Conservation (phyloP, 2,888 invertebrate genomes). For the Macaria liturata region DNA sequence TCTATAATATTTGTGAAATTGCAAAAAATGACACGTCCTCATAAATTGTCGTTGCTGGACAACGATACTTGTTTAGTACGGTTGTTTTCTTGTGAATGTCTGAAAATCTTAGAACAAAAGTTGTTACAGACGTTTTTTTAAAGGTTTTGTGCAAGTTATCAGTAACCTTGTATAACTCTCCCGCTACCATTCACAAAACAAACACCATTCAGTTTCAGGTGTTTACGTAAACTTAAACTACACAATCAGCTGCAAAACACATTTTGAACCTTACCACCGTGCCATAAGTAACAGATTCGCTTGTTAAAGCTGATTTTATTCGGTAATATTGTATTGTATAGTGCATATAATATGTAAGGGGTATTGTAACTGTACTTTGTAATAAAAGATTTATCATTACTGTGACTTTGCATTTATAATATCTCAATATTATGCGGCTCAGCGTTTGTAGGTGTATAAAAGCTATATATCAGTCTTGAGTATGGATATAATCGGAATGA, state of each 20-base stretch:
- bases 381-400: conserved; percentile 32
- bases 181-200: conserved; percentile 7
- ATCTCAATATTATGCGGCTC: conserved; percentile 33
- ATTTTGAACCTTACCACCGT: conserved; percentile 5
- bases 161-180: too few relatives aligned
- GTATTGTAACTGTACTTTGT: conserved; percentile 25
- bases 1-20: too few relatives aligned
- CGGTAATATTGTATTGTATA: not conserved
- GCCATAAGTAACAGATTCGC: conserved; percentile 8
- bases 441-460: conserved; percentile 43
- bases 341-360: conserved; percentile 15
- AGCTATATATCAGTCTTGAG: conserved; percentile 61
- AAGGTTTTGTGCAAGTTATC: too few relatives aligned
- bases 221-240: conserved; percentile 6
- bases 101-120: too few relatives aligned
- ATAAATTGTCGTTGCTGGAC: too few relatives aligned
- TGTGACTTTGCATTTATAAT: conserved; percentile 24
- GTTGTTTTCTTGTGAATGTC: too few relatives aligned
- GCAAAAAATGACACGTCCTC: too few relatives aligned
- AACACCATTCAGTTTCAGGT: conserved; percentile 1
- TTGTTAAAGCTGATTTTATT: conserved; percentile 1
- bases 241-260: not conserved
- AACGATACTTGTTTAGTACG: too few relatives aligned
- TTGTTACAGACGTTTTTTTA: too few relatives aligned
- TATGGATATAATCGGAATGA: conserved; percentile 36